Conservation (phyloP, 2,888 invertebrate species). For the Buathra laborator region DNA sequence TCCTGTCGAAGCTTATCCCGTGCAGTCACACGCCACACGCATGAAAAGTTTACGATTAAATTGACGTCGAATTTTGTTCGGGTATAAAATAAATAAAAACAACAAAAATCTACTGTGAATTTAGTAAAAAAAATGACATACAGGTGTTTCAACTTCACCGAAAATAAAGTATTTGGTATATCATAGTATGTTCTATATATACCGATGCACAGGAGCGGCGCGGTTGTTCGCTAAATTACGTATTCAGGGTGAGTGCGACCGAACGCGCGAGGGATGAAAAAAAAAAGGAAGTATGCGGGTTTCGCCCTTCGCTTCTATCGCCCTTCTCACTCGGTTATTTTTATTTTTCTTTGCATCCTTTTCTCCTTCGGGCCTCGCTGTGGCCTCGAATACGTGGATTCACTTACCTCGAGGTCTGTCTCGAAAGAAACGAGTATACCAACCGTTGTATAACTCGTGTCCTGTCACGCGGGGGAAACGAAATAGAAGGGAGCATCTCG, state of each 20-base stretch:
- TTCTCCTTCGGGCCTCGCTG: neutral
- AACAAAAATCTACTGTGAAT: neutral
- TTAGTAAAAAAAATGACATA: neutral
- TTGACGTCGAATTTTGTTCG: neutral
- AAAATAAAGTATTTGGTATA: neutral
- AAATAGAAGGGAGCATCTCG: neutral
- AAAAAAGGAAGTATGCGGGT: slow-evolving; percentile 26
- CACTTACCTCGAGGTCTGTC: neutral
- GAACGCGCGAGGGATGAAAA: slow-evolving; percentile 14
- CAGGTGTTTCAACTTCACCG: neutral
- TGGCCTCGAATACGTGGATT: neutral
- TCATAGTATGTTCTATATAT: neutral
- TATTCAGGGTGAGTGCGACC: slow-evolving; percentile 53
- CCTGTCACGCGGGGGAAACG: neutral
- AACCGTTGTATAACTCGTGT: neutral
- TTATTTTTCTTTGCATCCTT: neutral
- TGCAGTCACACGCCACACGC: neutral
- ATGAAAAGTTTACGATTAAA: neutral
- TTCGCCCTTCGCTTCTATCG: neutral
- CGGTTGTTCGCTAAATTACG: slow-evolving; percentile 33
- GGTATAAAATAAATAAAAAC: neutral
- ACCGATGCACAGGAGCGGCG: slow-evolving; percentile 9
- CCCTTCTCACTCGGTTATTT: neutral
- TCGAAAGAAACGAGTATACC: neutral
- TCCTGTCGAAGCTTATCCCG: neutral